Conservation (phyloP, 2,888 invertebrate species). For the Laothoe populi region DNA sequence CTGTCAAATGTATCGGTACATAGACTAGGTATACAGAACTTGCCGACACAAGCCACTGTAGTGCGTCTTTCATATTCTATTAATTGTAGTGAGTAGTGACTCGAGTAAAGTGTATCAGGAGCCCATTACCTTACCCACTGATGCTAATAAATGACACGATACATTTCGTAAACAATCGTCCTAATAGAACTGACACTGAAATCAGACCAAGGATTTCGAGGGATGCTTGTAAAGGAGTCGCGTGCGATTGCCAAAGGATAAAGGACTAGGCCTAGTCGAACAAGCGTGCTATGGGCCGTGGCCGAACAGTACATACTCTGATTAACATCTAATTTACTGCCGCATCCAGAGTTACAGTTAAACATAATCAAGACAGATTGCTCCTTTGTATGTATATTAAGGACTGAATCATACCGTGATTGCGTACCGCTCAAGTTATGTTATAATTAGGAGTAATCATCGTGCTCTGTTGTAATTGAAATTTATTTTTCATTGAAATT, state of each 20-base stretch:
- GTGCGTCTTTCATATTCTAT: too few relatives aligned
- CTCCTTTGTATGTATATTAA: constrained; percentile 34
- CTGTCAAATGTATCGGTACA: too few relatives aligned
- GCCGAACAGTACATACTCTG: constrained; percentile 49
- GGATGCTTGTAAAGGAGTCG: constrained; percentile 34
- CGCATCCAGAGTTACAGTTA: constrained; percentile 51
- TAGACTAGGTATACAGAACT: too few relatives aligned
- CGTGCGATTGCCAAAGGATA: constrained; percentile 48
- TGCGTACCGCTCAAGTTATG: background rate
- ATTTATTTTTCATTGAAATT: constrained; percentile 20
- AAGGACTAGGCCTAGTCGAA: constrained; percentile 39
- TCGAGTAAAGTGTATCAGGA: too few relatives aligned
- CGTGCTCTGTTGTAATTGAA: constrained; percentile 18
- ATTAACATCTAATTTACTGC: constrained; percentile 54
- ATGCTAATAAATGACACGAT: background rate
- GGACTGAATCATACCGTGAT: constrained; percentile 23
- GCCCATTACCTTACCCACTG: too few relatives aligned
- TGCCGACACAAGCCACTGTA: too few relatives aligned
- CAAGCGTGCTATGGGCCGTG: constrained; percentile 51
- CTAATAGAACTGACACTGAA: constrained; percentile 34
- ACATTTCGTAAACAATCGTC: background rate
- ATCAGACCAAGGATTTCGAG: constrained; percentile 43
- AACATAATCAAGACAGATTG: constrained; percentile 63
- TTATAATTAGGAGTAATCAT: constrained; percentile 14
- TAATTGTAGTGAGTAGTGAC: too few relatives aligned